Evolutionary conservation across 1,140 invertebrate species (phyloP).

Genomic region (Capitella teleta): DNA sequence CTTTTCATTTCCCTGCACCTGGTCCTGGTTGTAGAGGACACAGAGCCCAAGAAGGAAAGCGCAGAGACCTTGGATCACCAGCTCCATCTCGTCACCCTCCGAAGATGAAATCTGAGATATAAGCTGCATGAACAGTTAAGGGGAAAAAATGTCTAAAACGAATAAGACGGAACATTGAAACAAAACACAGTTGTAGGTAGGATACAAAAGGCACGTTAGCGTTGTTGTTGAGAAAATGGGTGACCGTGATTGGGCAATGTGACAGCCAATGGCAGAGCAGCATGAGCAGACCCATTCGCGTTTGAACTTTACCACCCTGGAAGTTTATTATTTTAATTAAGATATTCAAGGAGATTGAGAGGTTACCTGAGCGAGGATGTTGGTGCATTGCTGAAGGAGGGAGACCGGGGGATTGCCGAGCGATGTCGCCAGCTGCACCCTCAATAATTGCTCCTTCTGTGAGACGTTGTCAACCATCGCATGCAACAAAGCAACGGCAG

Average conservation of each 20-base stretch:
- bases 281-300: conserved; percentile 83
- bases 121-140: conserved; percentile 18
- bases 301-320: conserved; percentile 69
- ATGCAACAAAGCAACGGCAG: conserved; percentile 79
- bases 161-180: too few relatives aligned
- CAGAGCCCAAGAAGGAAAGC: conserved; percentile 89
- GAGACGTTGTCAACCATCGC: conserved; percentile 74
- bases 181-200: conserved; percentile 18
- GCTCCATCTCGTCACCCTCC: conserved; percentile 68
- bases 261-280: conserved; percentile 79
- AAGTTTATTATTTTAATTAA: conserved; percentile 6
- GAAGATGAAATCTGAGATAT: conserved; percentile 42
- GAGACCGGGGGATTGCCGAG: conserved; percentile 72
- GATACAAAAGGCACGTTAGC: conserved; percentile 68
- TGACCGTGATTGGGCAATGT: conserved; percentile 71
- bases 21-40: conserved; percentile 83
- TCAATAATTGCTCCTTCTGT: conserved; percentile 84
- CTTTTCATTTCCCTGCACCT: conserved; percentile 62
- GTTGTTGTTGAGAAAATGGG: conserved; percentile 70
- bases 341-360: neutral
- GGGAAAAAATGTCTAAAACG: too few relatives aligned
- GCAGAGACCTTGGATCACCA: conserved; percentile 78
- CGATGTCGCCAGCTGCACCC: conserved; percentile 80
- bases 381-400: conserved; percentile 73
- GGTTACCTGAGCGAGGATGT: conserved; percentile 61